Base-by-base conservation (phyloP, 92 coral and sea anemone species). In the Epizoanthus rinbou region DNA sequence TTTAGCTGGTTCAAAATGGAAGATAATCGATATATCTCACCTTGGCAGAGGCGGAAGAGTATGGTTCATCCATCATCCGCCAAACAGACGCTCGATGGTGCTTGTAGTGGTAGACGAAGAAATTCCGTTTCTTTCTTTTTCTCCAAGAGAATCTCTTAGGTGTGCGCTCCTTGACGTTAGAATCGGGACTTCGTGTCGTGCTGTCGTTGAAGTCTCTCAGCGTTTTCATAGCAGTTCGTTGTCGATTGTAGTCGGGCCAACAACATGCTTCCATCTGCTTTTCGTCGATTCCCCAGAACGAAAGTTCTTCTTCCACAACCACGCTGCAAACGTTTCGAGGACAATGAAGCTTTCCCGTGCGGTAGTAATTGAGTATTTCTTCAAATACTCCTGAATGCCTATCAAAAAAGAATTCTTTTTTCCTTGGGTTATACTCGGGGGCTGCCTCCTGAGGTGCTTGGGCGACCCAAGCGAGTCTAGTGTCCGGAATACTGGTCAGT, bases 201-300 rank as follows among this genome's bases (percentile, higher is more conserved):
- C 81, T 60, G 58, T 56, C 69, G 79, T 90, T 85, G 24, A 92
- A 88, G 5, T 87, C 89, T n/a, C 89, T 85, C 43, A 89, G 35
- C 50, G 82, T 87, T 57, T 90, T 91, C 57, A 90, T 91, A 35
- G 92, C 84, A 64, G 90, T 90, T 41, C 92, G 86, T 78, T 92
- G 96, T 3, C 92, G 91, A 56, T 91, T 91, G 73, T 90, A 92
- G 50, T 92, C 92, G 18, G 96, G 91, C 96, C 96, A 92, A 52
- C 96, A 92, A 39, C 96, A 92, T 2, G 90, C 91, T 50, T 92
- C 96, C 85, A 92, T 92, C 76, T 92, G 91, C 17, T 88, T 86
- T 24, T 88, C 88, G 63, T 92, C 93, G 67, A 92, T 92, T n/a
- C 96, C 96, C 96, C 96, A 92, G 64, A 92, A 92, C 21, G 90